Conservation (phyloP, 2,888 invertebrate species). For the Mesochorus sp. region DNA sequence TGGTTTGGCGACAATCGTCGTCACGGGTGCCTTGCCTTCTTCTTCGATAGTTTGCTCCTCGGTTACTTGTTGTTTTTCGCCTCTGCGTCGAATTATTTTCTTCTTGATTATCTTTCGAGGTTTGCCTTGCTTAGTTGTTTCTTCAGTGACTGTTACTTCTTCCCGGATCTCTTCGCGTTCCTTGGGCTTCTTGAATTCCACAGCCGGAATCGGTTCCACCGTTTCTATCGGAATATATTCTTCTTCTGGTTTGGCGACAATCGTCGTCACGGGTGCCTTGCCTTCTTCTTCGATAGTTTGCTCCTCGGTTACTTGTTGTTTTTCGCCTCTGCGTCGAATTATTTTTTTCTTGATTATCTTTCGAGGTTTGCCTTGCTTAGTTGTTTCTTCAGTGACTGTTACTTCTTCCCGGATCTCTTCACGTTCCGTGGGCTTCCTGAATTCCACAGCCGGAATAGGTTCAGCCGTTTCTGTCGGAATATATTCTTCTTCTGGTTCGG, state of each 20-base stretch:
- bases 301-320: too few relatives aligned
- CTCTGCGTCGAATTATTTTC: constrained; percentile 73
- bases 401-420: constrained; percentile 56
- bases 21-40: constrained; percentile 81
- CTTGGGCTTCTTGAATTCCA: constrained; percentile 52
- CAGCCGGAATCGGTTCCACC: constrained; percentile 13
- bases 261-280: constrained; percentile 68
- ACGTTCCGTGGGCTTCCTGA: constrained; percentile 54
- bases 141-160: constrained; percentile 56
- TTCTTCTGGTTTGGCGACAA: constrained; percentile 74
- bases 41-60: constrained; percentile 82
- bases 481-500: constrained; percentile 65
- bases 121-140: constrained; percentile 70
- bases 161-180: constrained; percentile 58
- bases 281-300: too few relatives aligned
- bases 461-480: constrained; percentile 49
- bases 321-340: too few relatives aligned
- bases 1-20: constrained; percentile 70
- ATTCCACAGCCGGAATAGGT: constrained; percentile 32
- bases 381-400: constrained; percentile 58
- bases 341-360: too few relatives aligned
- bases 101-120: constrained; percentile 79
- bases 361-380: constrained; percentile 73
- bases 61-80: constrained; percentile 81
- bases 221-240: constrained; percentile 54